Evolutionary conservation across 2,888 invertebrate genomes (phyloP).

Genomic region (Elegia similella): DNA sequence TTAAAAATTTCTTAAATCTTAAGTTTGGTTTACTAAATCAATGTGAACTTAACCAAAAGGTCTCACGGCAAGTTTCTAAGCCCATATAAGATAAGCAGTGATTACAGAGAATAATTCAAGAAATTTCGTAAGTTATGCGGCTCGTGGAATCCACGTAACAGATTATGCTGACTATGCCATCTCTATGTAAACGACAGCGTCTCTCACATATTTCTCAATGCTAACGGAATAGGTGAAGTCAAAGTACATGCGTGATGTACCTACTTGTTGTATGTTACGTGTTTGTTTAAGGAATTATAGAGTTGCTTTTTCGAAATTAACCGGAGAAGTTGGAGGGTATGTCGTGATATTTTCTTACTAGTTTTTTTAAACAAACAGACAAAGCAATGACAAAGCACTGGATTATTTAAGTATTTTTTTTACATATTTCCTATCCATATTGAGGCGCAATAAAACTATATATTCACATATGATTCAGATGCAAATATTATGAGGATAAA

Average conservation of each 20-base stretch:
- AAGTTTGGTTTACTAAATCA: not conserved
- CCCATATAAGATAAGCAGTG: conserved; percentile 12
- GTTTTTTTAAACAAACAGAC: too few species aligned
- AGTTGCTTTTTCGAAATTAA: too few species aligned
- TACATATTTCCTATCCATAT: too few species aligned
- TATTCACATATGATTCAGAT: too few species aligned
- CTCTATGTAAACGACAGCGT: conserved; percentile 9
- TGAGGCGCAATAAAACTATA: too few species aligned
- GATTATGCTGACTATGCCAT: conserved; percentile 6
- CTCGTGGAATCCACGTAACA: not conserved
- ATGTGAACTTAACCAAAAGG: conserved; percentile 2
- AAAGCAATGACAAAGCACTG: too few species aligned
- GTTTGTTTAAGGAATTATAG: not conserved
- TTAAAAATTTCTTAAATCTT: not conserved
- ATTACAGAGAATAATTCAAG: conserved; percentile 14
- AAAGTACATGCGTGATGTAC: not conserved
- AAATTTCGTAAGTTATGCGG: conserved; percentile 13
- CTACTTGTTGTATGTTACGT: not conserved
- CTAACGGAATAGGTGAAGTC: not conserved
- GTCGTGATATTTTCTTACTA: too few species aligned
- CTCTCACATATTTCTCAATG: conserved; percentile 4
- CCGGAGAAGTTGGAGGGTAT: too few species aligned
- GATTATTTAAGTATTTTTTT: too few species aligned
- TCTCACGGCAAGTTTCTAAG: conserved; percentile 9
- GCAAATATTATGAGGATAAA: too few species aligned